Evolutionary conservation across 2,888 invertebrate species (phyloP).

Genomic region (Eurytoma adleriae): DNA sequence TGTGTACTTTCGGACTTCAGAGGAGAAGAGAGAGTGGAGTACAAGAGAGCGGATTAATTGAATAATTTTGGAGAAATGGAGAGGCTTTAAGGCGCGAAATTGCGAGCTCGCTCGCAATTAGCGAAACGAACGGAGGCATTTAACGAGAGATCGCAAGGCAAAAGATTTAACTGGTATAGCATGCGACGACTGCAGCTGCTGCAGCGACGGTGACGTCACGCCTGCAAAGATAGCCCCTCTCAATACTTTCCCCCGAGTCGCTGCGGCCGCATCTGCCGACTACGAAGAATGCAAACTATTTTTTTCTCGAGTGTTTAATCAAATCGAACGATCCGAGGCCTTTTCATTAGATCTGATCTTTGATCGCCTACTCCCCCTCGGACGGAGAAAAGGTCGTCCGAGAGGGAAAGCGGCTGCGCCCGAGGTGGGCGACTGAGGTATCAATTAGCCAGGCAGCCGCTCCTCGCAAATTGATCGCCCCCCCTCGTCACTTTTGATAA

Average conservation of each 20-base stretch:
- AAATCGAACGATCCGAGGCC: too few species aligned
- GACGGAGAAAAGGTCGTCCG: too few species aligned
- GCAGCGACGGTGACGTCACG: constrained; percentile 43
- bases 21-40: too few species aligned
- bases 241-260: not conserved
- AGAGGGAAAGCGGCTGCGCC: not conserved
- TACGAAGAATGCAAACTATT: too few species aligned
- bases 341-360: not conserved
- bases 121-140: not conserved
- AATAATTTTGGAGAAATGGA: too few species aligned
- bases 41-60: too few species aligned
- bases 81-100: not conserved
- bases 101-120: constrained; percentile 21
- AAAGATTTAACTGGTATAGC: constrained; percentile 11
- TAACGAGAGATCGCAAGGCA: not conserved
- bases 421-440: not conserved
- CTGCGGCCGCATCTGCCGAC: not conserved
- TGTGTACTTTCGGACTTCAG: too few species aligned
- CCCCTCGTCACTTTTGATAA: constrained; percentile 30
- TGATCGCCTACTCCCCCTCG: too few species aligned
- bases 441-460: constrained; percentile 22
- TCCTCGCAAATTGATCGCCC: constrained; percentile 42
- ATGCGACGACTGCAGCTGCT: constrained; percentile 26
- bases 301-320: too few species aligned
- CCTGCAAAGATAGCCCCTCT: constrained; percentile 28